Conservation (phyloP, 2,888 invertebrate genomes). For the Bombyx huttoni region DNA sequence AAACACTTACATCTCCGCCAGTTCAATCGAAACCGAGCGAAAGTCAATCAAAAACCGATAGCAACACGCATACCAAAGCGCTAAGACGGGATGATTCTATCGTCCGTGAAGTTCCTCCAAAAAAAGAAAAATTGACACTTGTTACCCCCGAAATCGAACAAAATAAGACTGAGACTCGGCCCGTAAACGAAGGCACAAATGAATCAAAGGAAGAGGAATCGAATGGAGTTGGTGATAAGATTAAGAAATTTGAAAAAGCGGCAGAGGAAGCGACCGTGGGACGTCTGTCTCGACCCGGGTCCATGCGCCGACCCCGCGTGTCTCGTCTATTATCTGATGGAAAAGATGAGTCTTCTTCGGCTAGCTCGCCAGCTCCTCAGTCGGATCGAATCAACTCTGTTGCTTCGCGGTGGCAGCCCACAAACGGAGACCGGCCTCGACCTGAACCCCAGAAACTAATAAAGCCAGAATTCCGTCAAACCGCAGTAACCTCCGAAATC, state of each 20-base stretch:
- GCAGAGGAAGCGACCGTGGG: slow-evolving; percentile 50
- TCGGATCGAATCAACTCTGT: slow-evolving; percentile 14
- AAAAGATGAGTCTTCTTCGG: not conserved
- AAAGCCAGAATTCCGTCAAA: slow-evolving; percentile 59
- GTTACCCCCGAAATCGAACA: slow-evolving; percentile 11
- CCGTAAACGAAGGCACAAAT: slow-evolving; percentile 10
- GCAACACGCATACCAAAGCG: slow-evolving; percentile 10
- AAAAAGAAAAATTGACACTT: slow-evolving; percentile 23
- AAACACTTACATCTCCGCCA: slow-evolving; percentile 1
- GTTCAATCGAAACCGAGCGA: not conserved
- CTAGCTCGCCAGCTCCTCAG: slow-evolving; percentile 1
- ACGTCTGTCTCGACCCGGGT: slow-evolving; percentile 44
- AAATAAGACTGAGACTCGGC: slow-evolving; percentile 8
- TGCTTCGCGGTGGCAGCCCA: slow-evolving; percentile 36
- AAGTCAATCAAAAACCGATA: slow-evolving; percentile 9
- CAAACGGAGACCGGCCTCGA: slow-evolving; percentile 31
- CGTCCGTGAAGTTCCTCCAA: slow-evolving; percentile 23
- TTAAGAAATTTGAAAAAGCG: slow-evolving; percentile 60
- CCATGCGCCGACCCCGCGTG: slow-evolving; percentile 34
- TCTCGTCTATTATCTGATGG: slow-evolving; percentile 20
- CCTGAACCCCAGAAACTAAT: slow-evolving; percentile 58
- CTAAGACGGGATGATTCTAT: slow-evolving; percentile 23
- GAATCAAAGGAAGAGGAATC: slow-evolving; percentile 30
- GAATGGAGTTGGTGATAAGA: slow-evolving; percentile 64
- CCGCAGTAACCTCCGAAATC: slow-evolving; percentile 47